Conservation (phyloP, 1,140 invertebrate species). For the Achatina immaculata region DNA sequence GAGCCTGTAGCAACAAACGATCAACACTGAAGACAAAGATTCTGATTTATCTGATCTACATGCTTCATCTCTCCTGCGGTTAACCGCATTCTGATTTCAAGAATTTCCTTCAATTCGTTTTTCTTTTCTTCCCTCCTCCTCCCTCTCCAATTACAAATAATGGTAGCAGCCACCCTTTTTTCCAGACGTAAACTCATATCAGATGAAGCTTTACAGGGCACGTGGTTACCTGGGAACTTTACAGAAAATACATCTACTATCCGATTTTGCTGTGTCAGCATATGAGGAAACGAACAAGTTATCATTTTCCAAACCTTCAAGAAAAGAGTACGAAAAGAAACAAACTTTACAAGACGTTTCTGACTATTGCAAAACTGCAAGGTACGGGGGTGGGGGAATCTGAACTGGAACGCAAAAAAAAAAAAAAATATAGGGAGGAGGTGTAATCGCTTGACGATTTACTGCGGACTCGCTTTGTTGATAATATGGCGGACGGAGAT, state of each 20-base stretch:
- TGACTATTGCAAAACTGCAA: not conserved
- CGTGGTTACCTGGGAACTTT: not conserved
- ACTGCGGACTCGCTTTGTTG: constrained; percentile 22
- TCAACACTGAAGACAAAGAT: too few relatives aligned
- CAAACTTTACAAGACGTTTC: not conserved
- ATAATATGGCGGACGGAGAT: constrained; percentile 20
- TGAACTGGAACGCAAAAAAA: not conserved
- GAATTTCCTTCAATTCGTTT: too few relatives aligned
- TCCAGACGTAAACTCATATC: too few relatives aligned
- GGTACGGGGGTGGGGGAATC: not conserved
- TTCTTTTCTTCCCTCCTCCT: too few relatives aligned
- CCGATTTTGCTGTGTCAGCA: not conserved
- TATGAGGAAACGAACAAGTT: not conserved
- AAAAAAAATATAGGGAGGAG: not conserved
- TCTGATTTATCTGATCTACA: too few relatives aligned
- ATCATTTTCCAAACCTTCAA: not conserved
- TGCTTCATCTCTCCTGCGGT: too few relatives aligned
- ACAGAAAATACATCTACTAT: not conserved
- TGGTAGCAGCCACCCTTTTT: too few relatives aligned
- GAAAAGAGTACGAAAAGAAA: not conserved
- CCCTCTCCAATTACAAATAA: too few relatives aligned
- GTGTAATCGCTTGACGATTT: constrained; percentile 32
- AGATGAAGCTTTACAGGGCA: not conserved
- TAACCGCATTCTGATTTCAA: too few relatives aligned
- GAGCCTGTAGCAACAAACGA: too few relatives aligned